phyloP scores from a whole-genome alignment of 2,113 vertebrate genomes.

The Hippolais icterina region DNA sequence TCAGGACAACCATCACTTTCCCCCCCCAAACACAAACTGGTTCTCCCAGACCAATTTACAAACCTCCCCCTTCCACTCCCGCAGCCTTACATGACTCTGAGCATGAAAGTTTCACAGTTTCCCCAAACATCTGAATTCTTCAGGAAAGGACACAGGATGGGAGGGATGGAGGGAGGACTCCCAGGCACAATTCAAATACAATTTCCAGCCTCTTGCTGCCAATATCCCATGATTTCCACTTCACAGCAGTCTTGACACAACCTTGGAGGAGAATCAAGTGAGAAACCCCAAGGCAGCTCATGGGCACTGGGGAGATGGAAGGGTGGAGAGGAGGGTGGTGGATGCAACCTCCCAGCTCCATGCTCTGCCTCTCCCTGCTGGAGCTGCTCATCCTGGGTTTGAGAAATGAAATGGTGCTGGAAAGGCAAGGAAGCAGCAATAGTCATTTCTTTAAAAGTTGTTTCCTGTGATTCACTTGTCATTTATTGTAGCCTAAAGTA shows the following conservation, averaged over 20 bases:
- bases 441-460: neutral
- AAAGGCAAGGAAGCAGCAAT: neutral
- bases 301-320: neutral
- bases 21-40: neutral
- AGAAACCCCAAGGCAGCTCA: neutral
- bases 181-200: neutral
- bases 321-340: neutral
- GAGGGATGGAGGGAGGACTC: neutral
- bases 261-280: neutral
- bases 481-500: neutral
- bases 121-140: neutral
- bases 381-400: neutral
- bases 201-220: neutral
- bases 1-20: rapidly evolving
- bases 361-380: neutral
- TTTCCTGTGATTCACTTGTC: neutral
- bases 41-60: neutral
- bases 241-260: neutral
- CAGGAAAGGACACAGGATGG: neutral
- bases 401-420: neutral
- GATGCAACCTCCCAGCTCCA: neutral
- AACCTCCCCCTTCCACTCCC: neutral
- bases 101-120: neutral
- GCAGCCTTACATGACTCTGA: rapidly evolving
- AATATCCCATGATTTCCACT: neutral